Base-by-base conservation (phyloP, 2,797 vertebrate genomes). In the Eleutherodactylus coqui region DNA sequence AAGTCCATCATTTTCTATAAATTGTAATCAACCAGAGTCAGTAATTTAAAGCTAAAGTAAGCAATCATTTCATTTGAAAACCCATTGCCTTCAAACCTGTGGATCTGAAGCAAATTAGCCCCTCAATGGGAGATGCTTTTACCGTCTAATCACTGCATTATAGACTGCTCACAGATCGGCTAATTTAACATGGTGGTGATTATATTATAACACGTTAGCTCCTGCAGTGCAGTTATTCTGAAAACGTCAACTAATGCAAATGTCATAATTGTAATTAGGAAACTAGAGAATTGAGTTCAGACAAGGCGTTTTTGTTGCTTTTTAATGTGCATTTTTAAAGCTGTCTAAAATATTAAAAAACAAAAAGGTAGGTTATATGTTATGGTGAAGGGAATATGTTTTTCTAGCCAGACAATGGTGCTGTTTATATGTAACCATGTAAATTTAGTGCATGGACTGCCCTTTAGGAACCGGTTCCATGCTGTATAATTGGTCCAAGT, bases 111-210 rank as follows among this genome's bases (percentile, higher is more conserved):
- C 49, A 85, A 80, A 85, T 73, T 85, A 85, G 51, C 36, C 76
- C 36, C 77, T 85, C 36, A 32, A 73, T 85, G 38, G 77, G 84
- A 41, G 49, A 85, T 24, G 64, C 38, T 80, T 79, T 80, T 34
- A 58, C 38, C 55, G 60, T 51, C 38, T 85, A 80, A 85, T 85
- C 64, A 85, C 49, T 67, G 38, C 64, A 85, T 85, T 85, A 80
- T 80, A 58, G 64, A 70, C 64, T 55, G 34, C 67, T 73, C 21
- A 60, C 27, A 60, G 49, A 79, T 34, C n/a, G 7, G 49, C 49
- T 58, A 45, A 79, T 72, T 79, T 79, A 85, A 47, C 24, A 58
- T 80, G 49, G 38, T 62, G 29, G 51, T 73, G 67, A 73, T 85
- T 79, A 45, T 79, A 79, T 73, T 85, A 79, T 6, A 79, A 34